A percentile compares a stretch with the other conserved stretches of the same genome.
These are phyloP conservation scores for Odontocolon sp. DNA, from an alignment of 2,888 invertebrate species.

Conservation along the genomic window DNA sequence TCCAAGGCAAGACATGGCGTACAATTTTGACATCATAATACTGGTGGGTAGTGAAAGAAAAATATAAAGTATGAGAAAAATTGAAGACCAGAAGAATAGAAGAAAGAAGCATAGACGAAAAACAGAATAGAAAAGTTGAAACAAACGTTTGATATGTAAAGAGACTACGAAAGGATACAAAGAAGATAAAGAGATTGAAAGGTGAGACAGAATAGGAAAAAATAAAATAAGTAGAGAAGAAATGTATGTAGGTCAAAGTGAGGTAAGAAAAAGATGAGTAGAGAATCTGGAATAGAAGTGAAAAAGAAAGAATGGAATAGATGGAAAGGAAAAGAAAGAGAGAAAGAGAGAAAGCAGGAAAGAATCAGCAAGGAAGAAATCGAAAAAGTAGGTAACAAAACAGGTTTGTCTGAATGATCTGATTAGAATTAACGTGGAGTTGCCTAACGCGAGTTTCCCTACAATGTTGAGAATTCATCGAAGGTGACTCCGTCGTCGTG, in stretches of 20 bases:
- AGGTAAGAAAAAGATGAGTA: neutral
- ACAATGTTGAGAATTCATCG: slow-evolving; percentile 18
- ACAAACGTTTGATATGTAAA: too few relatives aligned
- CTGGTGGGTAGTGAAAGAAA: slow-evolving; percentile 65
- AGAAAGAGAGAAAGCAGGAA: slow-evolving; percentile 17
- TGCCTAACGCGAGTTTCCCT: slow-evolving; percentile 3
- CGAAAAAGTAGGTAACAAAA: slow-evolving; percentile 33
- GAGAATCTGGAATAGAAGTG: slow-evolving; percentile 15
- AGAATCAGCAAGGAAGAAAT: too few relatives aligned
- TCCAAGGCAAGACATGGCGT: slow-evolving; percentile 63
- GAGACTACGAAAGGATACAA: too few relatives aligned
- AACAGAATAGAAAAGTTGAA: neutral
- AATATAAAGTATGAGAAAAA: slow-evolving; percentile 13
- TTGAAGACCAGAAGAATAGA: slow-evolving; percentile 24
- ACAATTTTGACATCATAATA: slow-evolving; percentile 69
- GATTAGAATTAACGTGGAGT: slow-evolving; percentile 36
- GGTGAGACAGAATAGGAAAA: neutral
- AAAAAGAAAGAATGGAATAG: slow-evolving; percentile 32
- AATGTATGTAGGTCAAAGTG: neutral
- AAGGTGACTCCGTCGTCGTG: neutral
- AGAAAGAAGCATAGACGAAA: slow-evolving; percentile 1
- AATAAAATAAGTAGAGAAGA: neutral
- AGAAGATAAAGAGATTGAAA: slow-evolving; percentile 12
- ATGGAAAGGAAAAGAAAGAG: slow-evolving; percentile 21
- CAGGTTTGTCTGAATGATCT: slow-evolving; percentile 28